Evolutionary conservation across 2,113 vertebrate genomes (phyloP).

Genomic region (Corynorhinus townsendii): DNA sequence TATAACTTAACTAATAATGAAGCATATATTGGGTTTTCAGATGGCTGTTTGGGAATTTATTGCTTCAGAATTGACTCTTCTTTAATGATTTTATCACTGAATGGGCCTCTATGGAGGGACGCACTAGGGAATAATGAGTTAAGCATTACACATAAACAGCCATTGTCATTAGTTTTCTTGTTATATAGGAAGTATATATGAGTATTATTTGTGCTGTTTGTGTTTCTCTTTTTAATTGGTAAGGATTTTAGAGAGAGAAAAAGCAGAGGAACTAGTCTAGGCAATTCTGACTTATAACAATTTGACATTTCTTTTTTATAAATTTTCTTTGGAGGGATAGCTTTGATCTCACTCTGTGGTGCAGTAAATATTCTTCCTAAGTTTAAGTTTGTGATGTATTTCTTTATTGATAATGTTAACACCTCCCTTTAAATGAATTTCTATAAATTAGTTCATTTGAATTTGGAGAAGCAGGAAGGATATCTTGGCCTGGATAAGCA

Average conservation of each 20-base stretch:
- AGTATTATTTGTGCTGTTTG: not conserved
- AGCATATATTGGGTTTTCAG: not conserved
- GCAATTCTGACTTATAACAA: not conserved
- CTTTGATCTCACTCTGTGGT: not conserved
- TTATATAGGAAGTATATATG: not conserved
- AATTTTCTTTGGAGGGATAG: not conserved
- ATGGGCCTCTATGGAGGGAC: not conserved
- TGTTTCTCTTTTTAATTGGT: not conserved
- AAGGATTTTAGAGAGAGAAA: not conserved
- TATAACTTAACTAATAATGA: not conserved
- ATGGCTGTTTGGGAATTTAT: not conserved
- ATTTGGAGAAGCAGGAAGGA: not conserved
- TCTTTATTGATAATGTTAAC: not conserved
- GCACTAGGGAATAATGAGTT: not conserved
- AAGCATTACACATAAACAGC: not conserved
- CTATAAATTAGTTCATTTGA: not conserved
- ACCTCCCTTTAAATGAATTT: not conserved
- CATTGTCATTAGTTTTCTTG: not conserved
- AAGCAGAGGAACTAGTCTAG: not conserved
- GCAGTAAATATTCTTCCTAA: not conserved
- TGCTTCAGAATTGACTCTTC: not conserved
- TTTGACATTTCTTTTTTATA: not conserved
- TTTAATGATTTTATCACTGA: not conserved
- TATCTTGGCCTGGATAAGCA: not conserved
- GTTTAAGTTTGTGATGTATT: not conserved